Evolutionary conservation across 1,140 invertebrate genomes (phyloP).

Genomic region (Caenorhabditis elegans): DNA sequence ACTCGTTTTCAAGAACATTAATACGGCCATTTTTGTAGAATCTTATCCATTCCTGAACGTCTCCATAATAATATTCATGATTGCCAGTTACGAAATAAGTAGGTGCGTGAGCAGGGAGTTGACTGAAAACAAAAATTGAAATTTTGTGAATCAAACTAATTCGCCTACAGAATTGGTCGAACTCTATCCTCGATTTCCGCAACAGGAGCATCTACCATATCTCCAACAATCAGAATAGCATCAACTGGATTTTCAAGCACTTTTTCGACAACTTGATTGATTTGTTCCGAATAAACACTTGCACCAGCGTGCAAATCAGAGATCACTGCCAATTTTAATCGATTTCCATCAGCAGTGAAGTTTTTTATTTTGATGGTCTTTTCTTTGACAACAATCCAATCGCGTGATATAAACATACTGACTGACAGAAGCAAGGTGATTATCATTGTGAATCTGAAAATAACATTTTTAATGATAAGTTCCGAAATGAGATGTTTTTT

Average conservation of each 20-base stretch:
- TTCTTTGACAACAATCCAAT: slow-evolving; percentile 18
- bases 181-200: slow-evolving; percentile 29
- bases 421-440: not conserved
- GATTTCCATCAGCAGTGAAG: not conserved
- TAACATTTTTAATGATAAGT: not conserved
- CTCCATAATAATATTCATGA: slow-evolving; percentile 52
- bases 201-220: slow-evolving; percentile 49
- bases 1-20: slow-evolving; percentile 49
- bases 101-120: not conserved
- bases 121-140: not conserved
- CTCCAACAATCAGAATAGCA: slow-evolving; percentile 50
- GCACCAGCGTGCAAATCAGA: slow-evolving; percentile 42
- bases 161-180: slow-evolving; percentile 18
- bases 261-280: slow-evolving; percentile 40
- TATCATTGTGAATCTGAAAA: slow-evolving; percentile 24
- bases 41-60: slow-evolving; percentile 42
- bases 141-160: not conserved
- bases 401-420: not conserved
- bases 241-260: slow-evolving; percentile 43
- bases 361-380: slow-evolving; percentile 22
- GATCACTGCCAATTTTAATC: slow-evolving; percentile 16
- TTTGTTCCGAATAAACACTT: slow-evolving; percentile 36
- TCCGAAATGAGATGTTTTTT: not conserved
- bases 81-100: slow-evolving; percentile 48
- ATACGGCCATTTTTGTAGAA: slow-evolving; percentile 43